A percentile compares a stretch with the other conserved stretches of the same genome.
Conservation (phyloP, 1,140 invertebrate genomes). For the Panonychus citri region DNA sequence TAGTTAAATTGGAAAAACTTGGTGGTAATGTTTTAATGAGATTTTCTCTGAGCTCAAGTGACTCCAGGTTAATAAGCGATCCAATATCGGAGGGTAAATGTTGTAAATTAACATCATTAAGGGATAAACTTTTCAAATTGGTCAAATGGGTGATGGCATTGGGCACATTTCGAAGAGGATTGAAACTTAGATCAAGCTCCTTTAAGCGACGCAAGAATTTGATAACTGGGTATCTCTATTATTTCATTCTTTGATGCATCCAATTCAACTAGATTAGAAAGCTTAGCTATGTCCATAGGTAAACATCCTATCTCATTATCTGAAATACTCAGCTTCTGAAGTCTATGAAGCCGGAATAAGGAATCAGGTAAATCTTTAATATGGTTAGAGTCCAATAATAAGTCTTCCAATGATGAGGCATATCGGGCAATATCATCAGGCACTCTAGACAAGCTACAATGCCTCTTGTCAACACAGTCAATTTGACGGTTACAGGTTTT, state of each 20-base stretch:
- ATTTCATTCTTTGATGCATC: conserved; percentile 98
- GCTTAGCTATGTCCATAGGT: conserved; percentile 84
- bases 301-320: conserved; percentile 93
- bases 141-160: conserved; percentile 76
- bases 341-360: conserved; percentile 80
- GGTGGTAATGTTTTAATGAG: conserved; percentile 73
- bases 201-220: conserved; percentile 74
- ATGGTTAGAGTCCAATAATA: conserved; percentile 91
- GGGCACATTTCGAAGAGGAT: conserved; percentile 42
- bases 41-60: conserved; percentile 89
- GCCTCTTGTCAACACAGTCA: conserved; percentile 94
- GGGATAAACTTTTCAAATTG: conserved; percentile 71
- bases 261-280: conserved; percentile 88
- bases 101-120: conserved; percentile 92
- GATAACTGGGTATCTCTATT: conserved; percentile 83
- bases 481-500: conserved; percentile 80
- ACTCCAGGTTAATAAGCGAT: conserved; percentile 65
- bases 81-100: conserved; percentile 85
- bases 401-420: conserved; percentile 83
- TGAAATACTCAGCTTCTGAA: conserved; percentile 79
- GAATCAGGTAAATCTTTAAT: conserved; percentile 89
- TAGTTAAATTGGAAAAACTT: conserved; percentile 60
- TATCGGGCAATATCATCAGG: conserved; percentile 94
- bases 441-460: conserved; percentile 80
- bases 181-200: conserved; percentile 67